Conservation (phyloP, 2,113 vertebrate species). For the Eulemur macaco region DNA sequence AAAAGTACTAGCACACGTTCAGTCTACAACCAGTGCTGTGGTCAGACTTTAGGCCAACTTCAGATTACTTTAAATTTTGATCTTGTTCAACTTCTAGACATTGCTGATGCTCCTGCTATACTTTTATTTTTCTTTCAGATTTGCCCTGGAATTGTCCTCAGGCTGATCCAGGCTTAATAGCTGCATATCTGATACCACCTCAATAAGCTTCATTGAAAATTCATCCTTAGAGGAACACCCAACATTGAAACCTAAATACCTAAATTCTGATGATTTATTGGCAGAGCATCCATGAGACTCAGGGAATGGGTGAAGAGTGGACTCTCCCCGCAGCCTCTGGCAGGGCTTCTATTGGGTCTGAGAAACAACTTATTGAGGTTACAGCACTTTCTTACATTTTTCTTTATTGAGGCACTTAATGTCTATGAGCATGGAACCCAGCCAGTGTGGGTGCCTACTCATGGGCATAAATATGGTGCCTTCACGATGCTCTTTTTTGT, state of each 20-base stretch:
- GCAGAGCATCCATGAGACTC: neutral
- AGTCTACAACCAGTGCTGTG: neutral
- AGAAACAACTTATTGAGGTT: neutral
- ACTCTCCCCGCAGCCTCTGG: neutral
- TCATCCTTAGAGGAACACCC: neutral
- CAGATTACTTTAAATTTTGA: neutral
- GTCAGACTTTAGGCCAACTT: neutral
- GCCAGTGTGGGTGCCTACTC: rapidly evolving
- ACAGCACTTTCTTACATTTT: neutral
- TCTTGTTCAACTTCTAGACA: neutral
- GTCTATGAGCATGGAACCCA: neutral
- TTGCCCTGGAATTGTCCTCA: neutral
- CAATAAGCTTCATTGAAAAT: neutral
- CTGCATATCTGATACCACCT: neutral
- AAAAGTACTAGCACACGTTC: neutral
- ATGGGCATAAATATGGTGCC: neutral
- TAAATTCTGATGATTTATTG: neutral
- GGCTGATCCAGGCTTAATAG: neutral
- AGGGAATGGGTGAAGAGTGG: neutral
- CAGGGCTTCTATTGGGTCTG: neutral
- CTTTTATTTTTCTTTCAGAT: neutral
- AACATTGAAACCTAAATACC: neutral
- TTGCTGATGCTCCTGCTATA: neutral
- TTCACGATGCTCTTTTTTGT: neutral
- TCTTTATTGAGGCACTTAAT: neutral